Base-by-base conservation (phyloP, 2,113 vertebrate species). In the Pelvicachromis taeniatus region DNA sequence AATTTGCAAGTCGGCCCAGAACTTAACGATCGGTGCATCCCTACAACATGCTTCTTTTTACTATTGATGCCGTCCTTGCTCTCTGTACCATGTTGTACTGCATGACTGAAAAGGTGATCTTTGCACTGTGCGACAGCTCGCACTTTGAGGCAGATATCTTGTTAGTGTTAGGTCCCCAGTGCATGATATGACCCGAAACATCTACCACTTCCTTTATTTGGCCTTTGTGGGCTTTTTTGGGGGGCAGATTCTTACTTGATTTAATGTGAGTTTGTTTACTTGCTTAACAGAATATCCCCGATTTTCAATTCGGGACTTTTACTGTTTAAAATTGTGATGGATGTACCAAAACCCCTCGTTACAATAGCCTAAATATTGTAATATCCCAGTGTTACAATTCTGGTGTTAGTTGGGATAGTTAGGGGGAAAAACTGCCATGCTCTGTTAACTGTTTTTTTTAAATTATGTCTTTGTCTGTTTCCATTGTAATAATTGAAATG, bases 41-140 rank as follows among this genome's bases (percentile, higher is more conserved):
- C 70, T 75, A 52, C 70, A 23, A 52, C 70, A 75, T 52, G 10
- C 45, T 75, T 75, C 70, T 31, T 75, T 52, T 59, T 52, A 9
- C 40, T 61, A 80, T 87, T 7, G 35, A 65, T 38, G 33, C 48
- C 5, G 1, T 48, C 77, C 31, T 45, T 52, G 79, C 85, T 83
- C 85, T 78, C 2, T 81, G 85, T 77, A 42, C 59, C 48, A 50
- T 68, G 61, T 85, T 35, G 77, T 78, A 33, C 77, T 82, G 87
- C 90, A 81, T 91, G 88, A 87, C 78, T 81, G 82, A 84, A 88
- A 54, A 12, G 35, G 75, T 85, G 88, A 90, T 91, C 85, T 86
- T 86, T 90, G 85, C 87, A 86, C 86, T 86, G 85, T 87, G 84
- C 65, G 85, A 90, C 85, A 80, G 81, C 84, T 80, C 58, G 31